Evolutionary conservation across 2,888 invertebrate genomes (phyloP), one percentile per base, ranked within the genome.

Genomic region (Dorcus parallelipipedus): DNA sequence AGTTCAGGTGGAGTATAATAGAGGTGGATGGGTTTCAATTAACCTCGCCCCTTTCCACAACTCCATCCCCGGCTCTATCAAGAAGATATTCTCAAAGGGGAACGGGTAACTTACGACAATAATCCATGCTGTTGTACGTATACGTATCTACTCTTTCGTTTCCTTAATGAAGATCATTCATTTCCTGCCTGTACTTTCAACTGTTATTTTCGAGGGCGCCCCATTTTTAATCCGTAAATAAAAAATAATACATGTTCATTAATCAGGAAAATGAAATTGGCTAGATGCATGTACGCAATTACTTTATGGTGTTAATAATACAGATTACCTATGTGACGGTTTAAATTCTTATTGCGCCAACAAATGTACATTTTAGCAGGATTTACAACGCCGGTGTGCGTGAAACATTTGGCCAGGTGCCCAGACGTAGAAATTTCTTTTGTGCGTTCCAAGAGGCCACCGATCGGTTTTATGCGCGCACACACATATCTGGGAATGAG

Each of bases 11-110:
- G 71, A 73, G 67, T 64, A 70, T 73, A 76, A 75, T 75, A 70
- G 73, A 74, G 75, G 75, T 74, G 71, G 74, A 76, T 74, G 72
- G 74, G 69, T 75, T 76, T 76, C 75, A 76, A 76, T 76, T 76
- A 76, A 75, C 75, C 74, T 75, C 70, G 63, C 68, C 64, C 66
- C 67, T 64, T 68, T 62, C 64, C 63, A 63, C 54, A 59, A 60
- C 64, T 61, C 56, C 62, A 60, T 57, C 60, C 20, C 56, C 52
- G 61, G 67, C 61, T 62, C 60, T 60, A 66, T 64, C 64, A 61
- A 51, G 64, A 64, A 66, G 65, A 65, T 65, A 69, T 69, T 68
- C 69, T 72, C 71, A 69, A 71, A 71, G 72, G 71, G 70, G 70
- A 70, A 69, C 70, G 69, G 54, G 57, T 60, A 56, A 65, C 59